Conservation (phyloP, 2,797 vertebrate genomes). For the Eulemur mongoz region DNA sequence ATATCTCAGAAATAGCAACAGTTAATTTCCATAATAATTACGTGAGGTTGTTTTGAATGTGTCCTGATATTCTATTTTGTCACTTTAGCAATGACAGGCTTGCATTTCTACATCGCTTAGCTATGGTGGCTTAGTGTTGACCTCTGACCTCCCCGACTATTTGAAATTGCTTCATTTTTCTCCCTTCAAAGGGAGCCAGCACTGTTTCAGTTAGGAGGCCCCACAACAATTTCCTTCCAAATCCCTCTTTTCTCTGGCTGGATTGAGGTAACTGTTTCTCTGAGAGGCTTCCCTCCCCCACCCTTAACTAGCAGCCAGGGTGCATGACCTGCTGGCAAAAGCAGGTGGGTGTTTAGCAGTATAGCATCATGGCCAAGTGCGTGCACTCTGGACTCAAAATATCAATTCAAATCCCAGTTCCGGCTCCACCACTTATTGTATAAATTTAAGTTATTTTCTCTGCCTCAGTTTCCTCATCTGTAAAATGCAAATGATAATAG, state of each 20-base stretch:
- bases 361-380: background rate
- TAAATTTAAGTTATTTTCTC: background rate
- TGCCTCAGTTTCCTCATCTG: slow-evolving; percentile 9
- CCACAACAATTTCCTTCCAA: slow-evolving; percentile 70
- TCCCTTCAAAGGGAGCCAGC: slow-evolving; percentile 49
- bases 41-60: slow-evolving; percentile 54
- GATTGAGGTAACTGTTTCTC: background rate
- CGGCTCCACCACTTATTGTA: background rate
- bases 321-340: background rate
- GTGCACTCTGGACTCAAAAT: background rate
- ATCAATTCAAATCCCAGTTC: background rate
- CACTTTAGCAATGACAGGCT: slow-evolving; percentile 63
- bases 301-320: background rate
- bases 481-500: background rate
- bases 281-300: background rate
- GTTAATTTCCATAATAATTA: slow-evolving; percentile 72
- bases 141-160: slow-evolving; percentile 49
- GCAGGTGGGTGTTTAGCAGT: background rate
- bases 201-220: slow-evolving; percentile 12
- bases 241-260: slow-evolving; percentile 61
- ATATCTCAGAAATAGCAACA: slow-evolving; percentile 55
- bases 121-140: slow-evolving; percentile 63
- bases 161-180: slow-evolving; percentile 77
- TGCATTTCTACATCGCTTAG: slow-evolving; percentile 70
- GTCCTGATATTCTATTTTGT: slow-evolving; percentile 64